Evolutionary conservation across 2,797 vertebrate genomes (phyloP), one percentile per base, ranked within the genome.

Genomic region (Discoglossus pictus): DNA sequence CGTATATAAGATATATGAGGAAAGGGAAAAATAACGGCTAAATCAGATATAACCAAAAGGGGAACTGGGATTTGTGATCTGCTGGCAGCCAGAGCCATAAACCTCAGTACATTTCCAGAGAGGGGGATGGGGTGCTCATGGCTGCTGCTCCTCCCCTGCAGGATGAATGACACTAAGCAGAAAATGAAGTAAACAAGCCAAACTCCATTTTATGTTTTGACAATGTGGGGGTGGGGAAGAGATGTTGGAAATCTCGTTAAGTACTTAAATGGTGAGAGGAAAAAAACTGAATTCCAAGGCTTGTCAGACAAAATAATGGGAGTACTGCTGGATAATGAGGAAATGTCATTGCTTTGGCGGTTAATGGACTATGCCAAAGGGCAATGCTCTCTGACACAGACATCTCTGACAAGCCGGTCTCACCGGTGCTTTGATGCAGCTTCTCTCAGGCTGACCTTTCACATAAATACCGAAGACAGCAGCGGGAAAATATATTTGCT

Each of bases 171-270:
- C 15, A 34, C 53, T 39, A 12, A 39, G 5, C 18, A 21, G 44
- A 47, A 47, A 47, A 23, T 21, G 56, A 39, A 55, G 68, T 71
- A 71, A 71, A 71, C 68, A 71, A 71, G 42, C 47, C 12, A 55
- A 61, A 18, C 68, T 55, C 60, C 60, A 71, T 71, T 63, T 71
- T 64, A 55, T 51, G 36, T 58, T 36, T 40, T 18, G 31, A 36
- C 52, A 13, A 35, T 23, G 11, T 20, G 17, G 53, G 34, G 34
- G 53, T 13, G 15, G 23, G 10, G 13, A 6, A 8, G 27, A 8
- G 27, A 31, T 31, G 27, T 31, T 31, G 27, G 8, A 31, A 31
- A 31, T 8, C 27, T 4, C 27, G 4, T 8, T 31, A 31, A 31
- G 8, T 8, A 48, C 11, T 48, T 25, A 48, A 48, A 12, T 23